These are phyloP conservation scores for Oryctes rhinoceros DNA, from an alignment of 1,140 invertebrate genomes.

Conservation along the genomic window DNA sequence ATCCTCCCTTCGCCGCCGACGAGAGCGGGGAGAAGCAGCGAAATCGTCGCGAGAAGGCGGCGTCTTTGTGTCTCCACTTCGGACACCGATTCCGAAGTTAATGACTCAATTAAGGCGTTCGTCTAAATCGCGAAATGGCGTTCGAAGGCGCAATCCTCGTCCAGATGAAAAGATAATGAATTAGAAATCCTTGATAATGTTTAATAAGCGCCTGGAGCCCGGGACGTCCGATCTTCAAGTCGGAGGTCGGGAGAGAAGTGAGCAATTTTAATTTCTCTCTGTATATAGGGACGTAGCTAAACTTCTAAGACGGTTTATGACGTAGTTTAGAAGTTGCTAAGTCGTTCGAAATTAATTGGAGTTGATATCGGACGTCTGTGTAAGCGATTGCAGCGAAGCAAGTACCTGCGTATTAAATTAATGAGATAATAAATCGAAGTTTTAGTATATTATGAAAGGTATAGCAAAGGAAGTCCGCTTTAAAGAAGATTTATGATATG, in stretches of 20 bases:
- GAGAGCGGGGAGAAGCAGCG: neutral
- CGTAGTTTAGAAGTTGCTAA: neutral
- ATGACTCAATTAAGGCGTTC: slow-evolving; percentile 31
- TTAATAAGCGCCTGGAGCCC: slow-evolving; percentile 25
- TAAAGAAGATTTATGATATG: too few relatives aligned
- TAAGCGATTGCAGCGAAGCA: too few relatives aligned
- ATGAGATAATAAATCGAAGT: too few relatives aligned
- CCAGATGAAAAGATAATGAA: slow-evolving; percentile 35
- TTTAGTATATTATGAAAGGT: too few relatives aligned
- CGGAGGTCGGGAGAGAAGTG: neutral
- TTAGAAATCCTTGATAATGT: slow-evolving; percentile 31
- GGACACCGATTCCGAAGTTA: slow-evolving; percentile 35
- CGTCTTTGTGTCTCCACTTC: slow-evolving; percentile 20
- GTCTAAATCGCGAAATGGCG: slow-evolving; percentile 19
- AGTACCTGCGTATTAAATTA: too few relatives aligned
- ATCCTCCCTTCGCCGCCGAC: neutral
- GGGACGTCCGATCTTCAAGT: neutral
- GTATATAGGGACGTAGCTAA: neutral
- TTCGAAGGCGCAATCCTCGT: neutral
- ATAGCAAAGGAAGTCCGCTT: too few relatives aligned
- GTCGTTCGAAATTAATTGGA: slow-evolving; percentile 1
- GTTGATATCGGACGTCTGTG: neutral
- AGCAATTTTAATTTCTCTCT: neutral
- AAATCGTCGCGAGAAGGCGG: slow-evolving; percentile 5
- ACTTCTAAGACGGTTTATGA: neutral